Percentiles rank a stretch among this genome's conserved stretches.
Conservation (phyloP, 2,113 vertebrate species). For the Martes martes region DNA sequence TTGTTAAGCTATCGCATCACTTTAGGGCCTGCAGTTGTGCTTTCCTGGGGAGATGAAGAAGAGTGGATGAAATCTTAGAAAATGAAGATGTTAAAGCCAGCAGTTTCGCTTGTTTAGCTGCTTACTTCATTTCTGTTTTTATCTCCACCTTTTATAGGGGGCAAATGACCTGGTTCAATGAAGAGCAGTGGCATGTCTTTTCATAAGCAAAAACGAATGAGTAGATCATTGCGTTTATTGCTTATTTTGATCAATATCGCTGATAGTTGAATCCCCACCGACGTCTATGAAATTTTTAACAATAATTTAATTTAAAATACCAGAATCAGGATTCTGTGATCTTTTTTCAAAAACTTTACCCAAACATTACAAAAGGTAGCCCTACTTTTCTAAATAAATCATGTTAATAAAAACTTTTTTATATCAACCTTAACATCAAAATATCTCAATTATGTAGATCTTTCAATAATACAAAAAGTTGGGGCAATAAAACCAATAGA, state of each 20-base stretch:
- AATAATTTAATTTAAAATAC: not conserved
- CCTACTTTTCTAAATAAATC: not conserved
- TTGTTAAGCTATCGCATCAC: not conserved
- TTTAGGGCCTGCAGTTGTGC: not conserved
- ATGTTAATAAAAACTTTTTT: not conserved
- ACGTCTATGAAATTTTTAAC: not conserved
- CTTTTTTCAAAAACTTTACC: not conserved
- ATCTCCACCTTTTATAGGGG: not conserved
- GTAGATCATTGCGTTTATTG: not conserved
- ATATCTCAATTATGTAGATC: not conserved
- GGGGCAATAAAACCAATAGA: not conserved
- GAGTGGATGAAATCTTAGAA: not conserved
- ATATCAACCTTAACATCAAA: not conserved
- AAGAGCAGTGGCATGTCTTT: not conserved
- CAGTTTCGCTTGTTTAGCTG: not conserved
- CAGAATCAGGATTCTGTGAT: not conserved
- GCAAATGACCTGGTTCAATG: not conserved
- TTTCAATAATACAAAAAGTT: not conserved
- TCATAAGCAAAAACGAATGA: not conserved
- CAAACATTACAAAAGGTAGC: not conserved
- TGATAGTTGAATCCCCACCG: not conserved
- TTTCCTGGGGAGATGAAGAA: not conserved
- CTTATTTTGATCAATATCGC: not conserved
- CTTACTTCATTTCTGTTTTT: not conserved
- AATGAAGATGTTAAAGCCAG: not conserved